Base-by-base conservation (phyloP, 2,888 invertebrate genomes). In the Drosophila ochracea region DNA sequence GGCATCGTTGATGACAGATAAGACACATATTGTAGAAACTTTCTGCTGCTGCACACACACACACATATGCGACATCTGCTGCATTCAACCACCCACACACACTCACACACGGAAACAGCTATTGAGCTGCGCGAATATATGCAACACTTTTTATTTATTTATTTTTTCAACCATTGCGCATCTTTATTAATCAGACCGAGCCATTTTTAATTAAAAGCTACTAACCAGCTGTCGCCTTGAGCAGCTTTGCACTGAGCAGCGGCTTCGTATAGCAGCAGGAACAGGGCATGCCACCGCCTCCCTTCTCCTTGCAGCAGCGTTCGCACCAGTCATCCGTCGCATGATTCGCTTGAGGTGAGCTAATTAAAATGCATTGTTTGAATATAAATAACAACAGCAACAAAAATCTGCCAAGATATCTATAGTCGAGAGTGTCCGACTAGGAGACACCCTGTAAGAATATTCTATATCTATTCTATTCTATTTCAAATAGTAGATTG, bases 311-410 rank as follows among this genome's bases (percentile, higher is more conserved):
- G 76, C 90, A 85, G 41, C 90, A 84, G 4, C 52, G 68, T 43
- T 76, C 59, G 62, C 91, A 89, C 19, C 57, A 47, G 43, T 50
- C 58, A 50, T 68, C 69, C 58, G 59, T 69, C 41, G 63, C 50
- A 25, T 66, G 67, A 68, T 59, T 47, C 69, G 67, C 70, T 69
- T 72, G 74, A 41, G 68, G 41, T 68, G 77, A 68, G 82, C 85
- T 86, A 86, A 86, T 86, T 86, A 86, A 91, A 86, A 83, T 86
- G 84, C 74, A 90, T 77, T 88, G 83, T 83, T 68, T 69, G 58
- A 64, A 54, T 57, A 64, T 65, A 30, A 43, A 66, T 25, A 65
- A 70, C 28, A 55, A 47, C 25, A 64, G 60, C 35, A 62, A 39
- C 25, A 13, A 53, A 39, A 50, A 59, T n/a, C 39, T 30, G 4